Conservation (phyloP, 2,113 vertebrate species). For the Percina caprodes region DNA sequence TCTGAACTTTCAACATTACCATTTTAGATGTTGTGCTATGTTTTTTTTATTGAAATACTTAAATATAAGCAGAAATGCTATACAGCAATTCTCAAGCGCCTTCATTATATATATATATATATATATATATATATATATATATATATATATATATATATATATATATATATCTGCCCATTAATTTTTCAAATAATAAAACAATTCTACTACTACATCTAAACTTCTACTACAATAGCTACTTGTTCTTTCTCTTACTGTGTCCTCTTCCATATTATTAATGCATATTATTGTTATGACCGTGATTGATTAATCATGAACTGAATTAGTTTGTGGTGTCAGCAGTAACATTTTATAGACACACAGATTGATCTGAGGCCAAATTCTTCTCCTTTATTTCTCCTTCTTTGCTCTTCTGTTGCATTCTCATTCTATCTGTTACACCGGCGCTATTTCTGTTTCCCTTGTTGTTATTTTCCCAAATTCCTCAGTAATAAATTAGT, state of each 20-base stretch:
- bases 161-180: no score
- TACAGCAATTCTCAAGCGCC: no score
- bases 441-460: background rate
- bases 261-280: conserved; percentile 24
- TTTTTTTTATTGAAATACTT: no score
- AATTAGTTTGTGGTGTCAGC: conserved; percentile 31
- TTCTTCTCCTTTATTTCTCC: background rate
- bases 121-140: no score
- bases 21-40: no score
- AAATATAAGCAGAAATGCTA: no score
- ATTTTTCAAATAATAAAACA: no score
- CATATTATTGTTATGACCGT: conserved; percentile 3
- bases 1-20: no score
- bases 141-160: no score
- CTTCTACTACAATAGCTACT: background rate
- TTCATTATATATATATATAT: no score
- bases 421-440: conserved; percentile 9
- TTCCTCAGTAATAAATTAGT: conserved; percentile 54
- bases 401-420: background rate
- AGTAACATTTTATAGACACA: conserved; percentile 7
- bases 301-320: conserved; percentile 39
- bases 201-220: no score
- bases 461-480: conserved; percentile 39
- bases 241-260: conserved; percentile 8
- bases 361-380: conserved; percentile 14